Conservation (phyloP, 2,888 invertebrate species). For the Meiosimyza platycephala region DNA sequence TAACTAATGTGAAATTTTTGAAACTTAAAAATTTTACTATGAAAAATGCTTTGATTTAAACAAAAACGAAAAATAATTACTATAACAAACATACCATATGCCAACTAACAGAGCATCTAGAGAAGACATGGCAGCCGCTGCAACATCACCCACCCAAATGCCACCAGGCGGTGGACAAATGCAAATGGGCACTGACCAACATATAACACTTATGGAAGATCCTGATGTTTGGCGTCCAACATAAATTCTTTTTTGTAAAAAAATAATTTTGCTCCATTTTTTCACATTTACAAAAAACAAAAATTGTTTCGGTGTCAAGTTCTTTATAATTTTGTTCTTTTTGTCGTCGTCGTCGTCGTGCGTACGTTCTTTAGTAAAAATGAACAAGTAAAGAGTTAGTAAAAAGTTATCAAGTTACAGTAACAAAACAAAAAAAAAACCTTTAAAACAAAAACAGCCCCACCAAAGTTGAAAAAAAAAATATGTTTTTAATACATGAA, state of each 20-base stretch:
- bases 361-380: not conserved
- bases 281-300: not conserved
- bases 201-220: slow-evolving; percentile 90
- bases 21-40: slow-evolving; percentile 19
- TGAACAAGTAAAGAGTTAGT: slow-evolving; percentile 7
- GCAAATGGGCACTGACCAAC: slow-evolving; percentile 70
- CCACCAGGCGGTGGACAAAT: slow-evolving; percentile 69
- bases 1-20: slow-evolving; percentile 39
- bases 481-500: slow-evolving; percentile 32
- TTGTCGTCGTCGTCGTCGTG: not conserved
- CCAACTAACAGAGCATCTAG: slow-evolving; percentile 77
- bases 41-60: slow-evolving; percentile 30
- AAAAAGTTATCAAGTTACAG: slow-evolving; percentile 28
- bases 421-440: slow-evolving; percentile 38
- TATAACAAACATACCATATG: slow-evolving; percentile 24
- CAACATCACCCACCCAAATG: slow-evolving; percentile 75
- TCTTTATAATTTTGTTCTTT: not conserved
- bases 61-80: slow-evolving; percentile 40
- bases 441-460: slow-evolving; percentile 33
- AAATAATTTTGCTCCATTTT: slow-evolving; percentile 22
- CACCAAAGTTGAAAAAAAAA: slow-evolving; percentile 19
- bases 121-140: slow-evolving; percentile 87
- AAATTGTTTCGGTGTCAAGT: slow-evolving; percentile 13
- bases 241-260: slow-evolving; percentile 70
- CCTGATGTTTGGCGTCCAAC: slow-evolving; percentile 94